Percentiles rank a stretch among this genome's conserved stretches.
Evolutionary conservation across 2,888 invertebrate genomes (phyloP).

Genomic region (Marasmarcha lunaedactyla): DNA sequence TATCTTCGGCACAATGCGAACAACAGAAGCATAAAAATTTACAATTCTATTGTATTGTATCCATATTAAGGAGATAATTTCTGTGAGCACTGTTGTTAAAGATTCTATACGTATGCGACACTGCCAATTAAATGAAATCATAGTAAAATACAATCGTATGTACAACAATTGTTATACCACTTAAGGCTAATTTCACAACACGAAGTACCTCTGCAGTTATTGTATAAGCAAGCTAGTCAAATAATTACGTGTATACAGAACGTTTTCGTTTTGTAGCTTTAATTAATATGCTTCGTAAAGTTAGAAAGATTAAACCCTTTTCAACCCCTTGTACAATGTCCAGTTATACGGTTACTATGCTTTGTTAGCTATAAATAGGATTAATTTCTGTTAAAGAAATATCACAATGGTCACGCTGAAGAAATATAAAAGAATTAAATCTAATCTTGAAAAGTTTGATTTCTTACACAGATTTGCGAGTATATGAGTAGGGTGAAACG

Average conservation of each 20-base stretch:
- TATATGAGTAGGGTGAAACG: too few relatives aligned
- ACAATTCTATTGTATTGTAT: neutral
- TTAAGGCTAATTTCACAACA: neutral
- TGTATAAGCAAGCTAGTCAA: too few relatives aligned
- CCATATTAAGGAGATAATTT: neutral
- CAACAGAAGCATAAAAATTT: constrained; percentile 6
- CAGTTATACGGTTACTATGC: too few relatives aligned
- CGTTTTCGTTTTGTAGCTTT: constrained; percentile 16
- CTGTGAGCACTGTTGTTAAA: constrained; percentile 9
- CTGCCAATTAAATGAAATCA: constrained; percentile 41
- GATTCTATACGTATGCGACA: constrained; percentile 27
- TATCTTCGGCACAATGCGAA: neutral
- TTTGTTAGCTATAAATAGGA: too few relatives aligned
- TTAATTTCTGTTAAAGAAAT: too few relatives aligned
- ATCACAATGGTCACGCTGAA: too few relatives aligned
- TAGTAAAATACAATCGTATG: constrained; percentile 24
- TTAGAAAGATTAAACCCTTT: too few relatives aligned
- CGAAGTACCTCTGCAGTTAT: too few relatives aligned
- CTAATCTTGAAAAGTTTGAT: too few relatives aligned
- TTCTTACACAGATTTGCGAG: too few relatives aligned
- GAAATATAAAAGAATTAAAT: too few relatives aligned
- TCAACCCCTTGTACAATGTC: too few relatives aligned
- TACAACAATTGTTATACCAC: constrained; percentile 22
- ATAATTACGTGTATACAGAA: constrained; percentile 12
- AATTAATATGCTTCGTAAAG: constrained; percentile 5